Conservation (phyloP, 2,888 invertebrate species). For the Caenorhabditis sp. region DNA sequence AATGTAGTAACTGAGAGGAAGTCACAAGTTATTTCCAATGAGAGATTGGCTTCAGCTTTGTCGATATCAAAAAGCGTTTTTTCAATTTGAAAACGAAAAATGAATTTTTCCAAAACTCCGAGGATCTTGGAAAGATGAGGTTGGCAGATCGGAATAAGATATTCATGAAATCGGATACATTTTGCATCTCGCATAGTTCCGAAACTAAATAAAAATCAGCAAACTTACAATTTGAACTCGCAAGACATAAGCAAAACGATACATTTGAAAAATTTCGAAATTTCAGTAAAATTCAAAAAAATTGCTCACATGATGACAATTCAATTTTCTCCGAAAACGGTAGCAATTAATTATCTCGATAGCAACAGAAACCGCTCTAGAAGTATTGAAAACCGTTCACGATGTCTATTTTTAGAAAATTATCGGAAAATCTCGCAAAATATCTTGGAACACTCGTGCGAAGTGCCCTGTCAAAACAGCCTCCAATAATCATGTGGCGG, state of each 20-base stretch:
- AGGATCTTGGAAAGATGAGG: too few relatives aligned
- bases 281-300: background rate
- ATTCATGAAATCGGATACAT: too few relatives aligned
- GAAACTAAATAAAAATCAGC: too few relatives aligned
- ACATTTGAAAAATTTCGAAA: too few relatives aligned
- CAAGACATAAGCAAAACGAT: too few relatives aligned
- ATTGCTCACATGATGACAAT: slow-evolving; percentile 6
- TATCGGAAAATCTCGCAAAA: background rate
- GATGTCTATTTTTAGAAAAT: background rate
- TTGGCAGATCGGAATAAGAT: too few relatives aligned
- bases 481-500: slow-evolving; percentile 16
- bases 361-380: too few relatives aligned
- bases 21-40: background rate
- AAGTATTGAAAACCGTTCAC: too few relatives aligned
- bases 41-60: background rate
- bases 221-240: too few relatives aligned
- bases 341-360: background rate
- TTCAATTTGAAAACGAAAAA: too few relatives aligned
- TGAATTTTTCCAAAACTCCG: too few relatives aligned
- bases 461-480: slow-evolving; percentile 3
- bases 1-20: background rate
- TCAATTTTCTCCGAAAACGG: background rate
- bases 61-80: background rate
- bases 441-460: background rate
- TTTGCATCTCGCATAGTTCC: too few relatives aligned